Base-by-base conservation (phyloP, 1,140 invertebrate genomes). In the Eubasilissa regina region DNA sequence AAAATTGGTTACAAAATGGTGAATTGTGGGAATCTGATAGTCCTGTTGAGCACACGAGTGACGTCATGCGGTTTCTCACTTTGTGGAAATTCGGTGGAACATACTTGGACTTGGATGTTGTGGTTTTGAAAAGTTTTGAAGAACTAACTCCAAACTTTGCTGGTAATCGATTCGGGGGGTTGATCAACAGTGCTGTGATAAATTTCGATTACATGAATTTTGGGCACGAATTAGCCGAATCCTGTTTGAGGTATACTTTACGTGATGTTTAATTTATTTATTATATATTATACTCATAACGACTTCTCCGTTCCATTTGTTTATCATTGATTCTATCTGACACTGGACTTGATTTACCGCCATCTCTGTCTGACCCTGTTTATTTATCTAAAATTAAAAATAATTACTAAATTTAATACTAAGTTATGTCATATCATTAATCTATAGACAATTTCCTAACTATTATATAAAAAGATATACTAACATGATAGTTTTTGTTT, bases 91-190 rank as follows among this genome's bases (percentile, higher is more conserved):
- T 88, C 15, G 91, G 91, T 19, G 92, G 92, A 0, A 90, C 91
- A 51, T 92, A 92, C 81, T 79, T 92, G 15, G 95, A 96, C 81
- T 85, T 95, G 75, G 95, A 96, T 84, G 91, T 95, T 0, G 91
- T 96, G 9, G 89, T 95, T 1, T 90, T 90, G 6, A 93, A 91
- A 80, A 90, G 88, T 21, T 85, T 94, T 48, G 89, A 92, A 53
- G 84, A 89, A 12, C 84, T 94, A 15, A 87, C 85, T 0, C 85
- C 84, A 0, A 93, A 94, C 85, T 94, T 91, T 85, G 92, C 91
- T 0, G 93, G 93, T 0, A 90, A 91, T 10, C 93, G 94, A 85
- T 92, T 90, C 4, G 87, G 87, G 64, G 85, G 86, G 0, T 84
- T 89, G 35, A 88, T 95, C 6, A 93, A 92, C 0, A 91, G 92